phyloP scores from a whole-genome alignment of 2,888 invertebrate species.

The Drepana falcataria region DNA sequence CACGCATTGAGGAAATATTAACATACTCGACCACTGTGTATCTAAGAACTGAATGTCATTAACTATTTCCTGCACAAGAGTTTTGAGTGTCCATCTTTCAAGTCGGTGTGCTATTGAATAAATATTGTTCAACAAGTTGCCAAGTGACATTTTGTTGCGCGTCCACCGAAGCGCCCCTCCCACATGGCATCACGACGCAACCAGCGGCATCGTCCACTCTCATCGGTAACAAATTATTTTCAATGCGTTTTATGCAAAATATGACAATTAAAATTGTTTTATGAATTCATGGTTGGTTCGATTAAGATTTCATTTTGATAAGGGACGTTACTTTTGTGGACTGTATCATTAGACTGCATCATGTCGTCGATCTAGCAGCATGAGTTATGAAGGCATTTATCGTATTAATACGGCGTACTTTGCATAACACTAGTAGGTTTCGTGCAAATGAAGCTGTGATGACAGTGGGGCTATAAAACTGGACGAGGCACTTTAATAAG shows the following conservation, averaged over 20 bases:
- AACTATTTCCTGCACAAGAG: slow-evolving; percentile 67
- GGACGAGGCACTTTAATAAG: slow-evolving; percentile 6
- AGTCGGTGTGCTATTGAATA: slow-evolving; percentile 66
- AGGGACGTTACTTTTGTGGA: slow-evolving; percentile 50
- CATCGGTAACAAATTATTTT: slow-evolving; percentile 58
- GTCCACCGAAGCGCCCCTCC: slow-evolving; percentile 37
- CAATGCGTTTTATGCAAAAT: slow-evolving; percentile 64
- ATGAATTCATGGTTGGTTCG: slow-evolving; percentile 60
- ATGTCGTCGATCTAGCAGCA: slow-evolving; percentile 32
- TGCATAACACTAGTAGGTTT: neutral
- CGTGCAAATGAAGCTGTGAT: slow-evolving; percentile 4
- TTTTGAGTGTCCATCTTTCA: slow-evolving; percentile 64
- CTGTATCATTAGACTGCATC: slow-evolving; percentile 54
- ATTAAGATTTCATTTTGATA: slow-evolving; percentile 75
- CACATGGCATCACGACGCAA: slow-evolving; percentile 44
- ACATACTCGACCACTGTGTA: slow-evolving; percentile 58
- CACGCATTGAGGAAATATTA: slow-evolving; percentile 49
- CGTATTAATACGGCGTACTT: neutral
- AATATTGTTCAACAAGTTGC: slow-evolving; percentile 71
- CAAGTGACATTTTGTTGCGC: slow-evolving; percentile 69
- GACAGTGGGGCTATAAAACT: slow-evolving; percentile 11
- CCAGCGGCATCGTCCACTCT: slow-evolving; percentile 29
- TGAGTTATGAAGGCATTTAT: slow-evolving; percentile 39
- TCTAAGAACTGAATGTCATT: slow-evolving; percentile 70
- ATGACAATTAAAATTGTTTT: slow-evolving; percentile 70